Base-by-base conservation (phyloP, 2,113 vertebrate genomes). In the Seriola quinqueradiata region DNA sequence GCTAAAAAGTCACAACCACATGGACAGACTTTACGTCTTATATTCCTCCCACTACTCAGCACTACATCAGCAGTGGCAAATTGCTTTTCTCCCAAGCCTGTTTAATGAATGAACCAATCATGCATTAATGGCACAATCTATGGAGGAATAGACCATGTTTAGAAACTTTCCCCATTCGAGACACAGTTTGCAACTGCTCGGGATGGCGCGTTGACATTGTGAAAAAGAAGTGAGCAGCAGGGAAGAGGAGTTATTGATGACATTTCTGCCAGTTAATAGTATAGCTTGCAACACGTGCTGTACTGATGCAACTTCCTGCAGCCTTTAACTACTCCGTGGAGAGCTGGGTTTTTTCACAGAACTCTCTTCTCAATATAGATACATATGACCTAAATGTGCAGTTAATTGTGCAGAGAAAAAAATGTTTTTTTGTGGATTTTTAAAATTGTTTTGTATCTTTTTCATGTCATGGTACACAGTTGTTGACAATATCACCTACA, bases 41-140 rank as follows among this genome's bases (percentile, higher is more conserved):
- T 25, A 74, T 17, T 60, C 52, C 66, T 65, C 25, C 38, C 23
- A 63, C n/a, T 70, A 4, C 40, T 54, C 44, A 28, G 36, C 71
- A 71, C 77, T 76, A 38, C 44, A 70, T 65, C 54, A 79, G 50
- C 59, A 8, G 59, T 34, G 58, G 71, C 38, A 50, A 80, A 75
- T 65, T 44, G 70, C 60, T 70, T 65, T 79, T 70, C 59, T 75
- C 50, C 32, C 50, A 70, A 70, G 65, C 34, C 77, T 65, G 40
- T 57, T 58, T 65, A 79, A 84, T 64, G 77, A 75, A 75, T 70
- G 40, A 70, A 74, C 70, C 72, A 70, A 77, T 71, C 67, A 72
- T 42, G 3, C 60, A 19, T 77, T 83, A 71, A 77, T 83, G 23
- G 19, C 52, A 59, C 42, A 83, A 66, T 66, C 81, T 54, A 60